Percentiles rank a stretch among this genome's conserved stretches.
Conservation (phyloP, 2,113 vertebrate species). For the Hemibagrus wyckioides region DNA sequence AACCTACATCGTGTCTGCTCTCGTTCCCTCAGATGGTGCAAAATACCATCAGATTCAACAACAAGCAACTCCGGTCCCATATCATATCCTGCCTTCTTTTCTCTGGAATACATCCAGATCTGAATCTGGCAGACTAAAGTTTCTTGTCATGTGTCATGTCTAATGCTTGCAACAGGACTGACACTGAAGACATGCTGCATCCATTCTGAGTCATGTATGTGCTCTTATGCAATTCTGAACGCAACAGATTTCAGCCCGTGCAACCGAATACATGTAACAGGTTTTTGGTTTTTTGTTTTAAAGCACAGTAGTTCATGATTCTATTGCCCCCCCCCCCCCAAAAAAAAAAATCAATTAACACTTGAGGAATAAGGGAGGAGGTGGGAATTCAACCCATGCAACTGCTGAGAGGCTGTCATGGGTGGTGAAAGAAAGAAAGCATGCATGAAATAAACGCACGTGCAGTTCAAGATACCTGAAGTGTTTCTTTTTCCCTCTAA, state of each 20-base stretch:
- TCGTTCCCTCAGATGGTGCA: not conserved
- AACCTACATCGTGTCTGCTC: not conserved
- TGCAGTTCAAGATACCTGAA: conserved; percentile 3
- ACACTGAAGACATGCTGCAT: conserved; percentile 18
- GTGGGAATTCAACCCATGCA: not conserved
- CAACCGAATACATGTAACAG: conserved; percentile 8
- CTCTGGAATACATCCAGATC: not conserved
- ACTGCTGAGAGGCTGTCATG: not conserved
- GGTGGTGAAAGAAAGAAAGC: not conserved
- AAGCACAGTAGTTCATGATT: not conserved
- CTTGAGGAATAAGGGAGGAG: not conserved
- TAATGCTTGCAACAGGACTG: conserved; percentile 5
- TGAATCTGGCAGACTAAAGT: not conserved
- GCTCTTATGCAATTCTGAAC: conserved; percentile 12
- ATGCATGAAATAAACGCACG: not conserved
- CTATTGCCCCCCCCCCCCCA: not conserved
- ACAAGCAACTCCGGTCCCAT: not conserved
- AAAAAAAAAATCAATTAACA: not conserved
- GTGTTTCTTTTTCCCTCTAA: not conserved
- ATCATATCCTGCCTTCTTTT: not conserved
- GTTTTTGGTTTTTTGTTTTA: not conserved
- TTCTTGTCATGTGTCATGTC: conserved; percentile 1
- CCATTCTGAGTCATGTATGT: conserved; percentile 24
- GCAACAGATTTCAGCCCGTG: conserved; percentile 24
- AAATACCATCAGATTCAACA: not conserved